A percentile compares a stretch with the other conserved stretches of the same genome.
These are phyloP conservation scores for Nymphicus hollandicus DNA, from an alignment of 2,113 vertebrate species.

Conservation along the genomic window DNA sequence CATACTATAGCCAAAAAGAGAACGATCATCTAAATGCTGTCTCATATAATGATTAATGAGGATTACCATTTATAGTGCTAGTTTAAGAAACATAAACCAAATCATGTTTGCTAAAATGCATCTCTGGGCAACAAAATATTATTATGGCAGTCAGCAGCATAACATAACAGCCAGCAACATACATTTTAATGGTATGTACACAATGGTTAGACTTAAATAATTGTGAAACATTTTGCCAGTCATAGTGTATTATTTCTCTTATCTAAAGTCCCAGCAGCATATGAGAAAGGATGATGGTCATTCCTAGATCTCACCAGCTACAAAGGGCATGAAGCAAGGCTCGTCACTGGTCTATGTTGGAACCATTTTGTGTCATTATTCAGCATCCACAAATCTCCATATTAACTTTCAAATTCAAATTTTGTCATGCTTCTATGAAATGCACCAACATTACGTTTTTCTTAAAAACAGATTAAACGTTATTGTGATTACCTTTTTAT, in stretches of 20 bases:
- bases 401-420: not conserved
- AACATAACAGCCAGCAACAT: not conserved
- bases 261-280: not conserved
- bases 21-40: not conserved
- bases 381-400: not conserved
- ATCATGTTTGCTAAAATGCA: not conserved
- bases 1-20: not conserved
- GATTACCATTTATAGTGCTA: not conserved
- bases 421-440: not conserved
- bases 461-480: not conserved
- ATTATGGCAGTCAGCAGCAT: not conserved
- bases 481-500: slow-evolving; percentile 9
- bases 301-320: not conserved
- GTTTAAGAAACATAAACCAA: not conserved
- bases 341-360: not conserved
- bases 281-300: not conserved
- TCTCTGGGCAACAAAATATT: not conserved
- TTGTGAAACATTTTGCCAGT: not conserved
- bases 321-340: not conserved
- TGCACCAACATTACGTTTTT: not conserved
- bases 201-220: not conserved
- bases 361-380: not conserved
- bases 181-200: not conserved
- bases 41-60: not conserved
- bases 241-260: not conserved